phyloP scores from a whole-genome alignment of 2,888 invertebrate genomes.

The Macropis europaea region DNA sequence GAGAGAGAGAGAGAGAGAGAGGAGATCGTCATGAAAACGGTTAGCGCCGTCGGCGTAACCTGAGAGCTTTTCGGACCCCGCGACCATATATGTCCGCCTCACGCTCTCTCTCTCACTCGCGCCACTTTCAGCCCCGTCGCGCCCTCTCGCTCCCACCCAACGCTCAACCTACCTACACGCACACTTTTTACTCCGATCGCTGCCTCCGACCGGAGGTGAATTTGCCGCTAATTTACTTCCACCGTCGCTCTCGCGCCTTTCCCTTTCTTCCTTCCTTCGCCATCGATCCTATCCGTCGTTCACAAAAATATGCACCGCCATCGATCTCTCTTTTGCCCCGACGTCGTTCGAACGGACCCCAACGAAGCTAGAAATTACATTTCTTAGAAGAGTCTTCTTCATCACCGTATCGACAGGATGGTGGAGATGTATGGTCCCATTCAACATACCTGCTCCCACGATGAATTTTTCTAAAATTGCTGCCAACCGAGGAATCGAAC shows the following conservation, averaged over 20 bases:
- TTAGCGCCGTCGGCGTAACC: constrained; percentile 77
- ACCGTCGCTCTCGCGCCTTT: not conserved
- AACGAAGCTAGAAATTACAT: no score
- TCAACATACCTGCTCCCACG: no score
- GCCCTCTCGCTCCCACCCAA: constrained; percentile 44
- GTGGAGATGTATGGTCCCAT: no score
- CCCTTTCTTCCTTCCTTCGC: not conserved
- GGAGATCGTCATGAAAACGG: constrained; percentile 71
- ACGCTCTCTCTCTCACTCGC: constrained; percentile 70
- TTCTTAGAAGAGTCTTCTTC: no score
- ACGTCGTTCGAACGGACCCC: no score
- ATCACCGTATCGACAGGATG: no score
- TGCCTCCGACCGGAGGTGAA: constrained; percentile 3
- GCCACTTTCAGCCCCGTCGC: constrained; percentile 56
- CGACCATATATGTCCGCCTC: constrained; percentile 79
- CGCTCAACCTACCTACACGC: not conserved
- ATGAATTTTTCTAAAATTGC: no score
- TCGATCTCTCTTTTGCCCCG: no score
- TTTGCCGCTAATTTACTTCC: constrained; percentile 20
- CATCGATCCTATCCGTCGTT: not conserved
- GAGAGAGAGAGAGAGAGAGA: constrained; percentile 36
- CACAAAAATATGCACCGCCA: not conserved
- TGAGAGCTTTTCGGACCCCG: constrained; percentile 77
- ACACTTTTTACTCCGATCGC: constrained; percentile 13
- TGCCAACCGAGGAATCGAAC: no score